phyloP scores from a whole-genome alignment of 37 sponge, comb jelly and placozoan genomes.

The Dysidea cf. avara region DNA sequence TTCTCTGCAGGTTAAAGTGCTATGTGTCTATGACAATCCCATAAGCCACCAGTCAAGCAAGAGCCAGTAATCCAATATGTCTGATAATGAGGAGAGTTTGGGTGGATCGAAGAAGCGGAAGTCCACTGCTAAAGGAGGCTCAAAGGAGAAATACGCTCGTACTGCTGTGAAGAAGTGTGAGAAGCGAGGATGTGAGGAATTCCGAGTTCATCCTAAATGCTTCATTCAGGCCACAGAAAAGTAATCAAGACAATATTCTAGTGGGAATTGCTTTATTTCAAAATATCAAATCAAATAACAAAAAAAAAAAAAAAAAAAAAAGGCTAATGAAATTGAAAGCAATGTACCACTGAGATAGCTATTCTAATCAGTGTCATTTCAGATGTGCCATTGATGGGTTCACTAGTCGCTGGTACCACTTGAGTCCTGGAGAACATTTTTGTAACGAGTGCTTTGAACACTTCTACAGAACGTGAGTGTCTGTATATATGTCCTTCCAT shows the following conservation, averaged over 20 bases:
- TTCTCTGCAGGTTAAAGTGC: too few relatives aligned
- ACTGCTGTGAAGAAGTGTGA: slow-evolving; percentile 49
- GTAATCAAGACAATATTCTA: slow-evolving; percentile 10
- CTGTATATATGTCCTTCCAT: not conserved
- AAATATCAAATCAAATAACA: not conserved
- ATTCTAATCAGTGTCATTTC: not conserved
- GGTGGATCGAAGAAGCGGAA: not conserved
- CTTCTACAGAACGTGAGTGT: slow-evolving; percentile 63
- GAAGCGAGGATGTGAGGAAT: slow-evolving; percentile 36
- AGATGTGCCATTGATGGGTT: slow-evolving; percentile 60
- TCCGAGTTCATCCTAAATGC: slow-evolving; percentile 43
- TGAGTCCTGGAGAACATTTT: slow-evolving; percentile 78
- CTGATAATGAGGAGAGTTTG: not conserved
- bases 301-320: too few relatives aligned
- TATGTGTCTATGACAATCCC: too few relatives aligned
- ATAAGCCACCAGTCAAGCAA: not conserved
- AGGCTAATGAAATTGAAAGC: too few relatives aligned
- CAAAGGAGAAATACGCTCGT: not conserved
- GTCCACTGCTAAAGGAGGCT: not conserved
- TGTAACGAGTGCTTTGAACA: slow-evolving; percentile 83
- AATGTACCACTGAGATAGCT: not conserved
- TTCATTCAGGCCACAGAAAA: slow-evolving; percentile 46
- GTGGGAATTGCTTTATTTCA: not conserved
- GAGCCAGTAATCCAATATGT: not conserved
- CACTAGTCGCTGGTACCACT: slow-evolving; percentile 79